phyloP scores from a whole-genome alignment of 2,113 vertebrate genomes.

The Chloropsis hardwickii region DNA sequence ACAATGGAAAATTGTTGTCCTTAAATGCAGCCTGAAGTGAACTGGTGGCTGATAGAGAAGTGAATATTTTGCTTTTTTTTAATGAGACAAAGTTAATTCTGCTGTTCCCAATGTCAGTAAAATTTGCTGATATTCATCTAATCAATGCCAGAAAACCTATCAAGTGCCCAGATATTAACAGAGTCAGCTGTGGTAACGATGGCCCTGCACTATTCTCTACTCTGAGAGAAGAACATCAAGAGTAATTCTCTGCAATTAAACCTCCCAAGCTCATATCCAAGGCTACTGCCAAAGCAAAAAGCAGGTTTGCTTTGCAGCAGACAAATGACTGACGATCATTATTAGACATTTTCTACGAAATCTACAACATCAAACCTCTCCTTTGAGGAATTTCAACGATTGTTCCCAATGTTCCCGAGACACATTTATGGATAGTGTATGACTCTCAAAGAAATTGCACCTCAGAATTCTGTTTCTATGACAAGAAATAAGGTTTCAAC shows the following conservation, averaged over 20 bases:
- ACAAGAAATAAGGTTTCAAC: constrained; percentile 5
- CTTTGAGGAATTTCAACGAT: background rate
- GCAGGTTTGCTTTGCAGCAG: background rate
- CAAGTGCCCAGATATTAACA: accelerated
- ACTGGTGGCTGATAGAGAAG: background rate
- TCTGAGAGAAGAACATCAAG: background rate
- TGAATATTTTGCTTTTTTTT: background rate
- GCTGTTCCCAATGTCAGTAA: background rate
- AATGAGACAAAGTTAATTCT: background rate
- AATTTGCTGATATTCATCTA: background rate
- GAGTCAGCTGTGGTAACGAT: background rate
- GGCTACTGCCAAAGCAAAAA: background rate
- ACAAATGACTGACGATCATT: background rate
- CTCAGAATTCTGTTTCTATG: constrained; percentile 4
- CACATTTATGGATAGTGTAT: background rate
- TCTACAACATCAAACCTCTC: background rate
- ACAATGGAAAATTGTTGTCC: background rate
- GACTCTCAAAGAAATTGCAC: background rate
- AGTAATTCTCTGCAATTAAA: background rate
- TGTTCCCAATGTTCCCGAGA: background rate
- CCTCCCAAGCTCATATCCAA: background rate
- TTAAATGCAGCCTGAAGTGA: background rate
- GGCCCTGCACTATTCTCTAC: too few relatives aligned
- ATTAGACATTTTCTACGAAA: background rate
- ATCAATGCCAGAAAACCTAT: background rate